Evolutionary conservation across 2,888 invertebrate species (phyloP).

Genomic region (Amphipyra berbera): DNA sequence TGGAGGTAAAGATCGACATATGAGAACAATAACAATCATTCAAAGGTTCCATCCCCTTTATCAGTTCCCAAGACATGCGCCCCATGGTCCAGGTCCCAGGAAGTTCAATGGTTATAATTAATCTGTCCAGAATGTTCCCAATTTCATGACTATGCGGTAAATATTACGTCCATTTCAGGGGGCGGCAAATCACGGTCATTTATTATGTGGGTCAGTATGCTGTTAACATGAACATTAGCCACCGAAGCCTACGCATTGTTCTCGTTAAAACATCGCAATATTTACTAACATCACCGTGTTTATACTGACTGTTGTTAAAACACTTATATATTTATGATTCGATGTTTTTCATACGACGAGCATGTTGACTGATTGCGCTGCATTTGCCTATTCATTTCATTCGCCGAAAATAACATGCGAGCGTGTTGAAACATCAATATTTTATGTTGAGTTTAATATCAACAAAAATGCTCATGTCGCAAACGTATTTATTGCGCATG

Average conservation of each 20-base stretch:
- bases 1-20: no score
- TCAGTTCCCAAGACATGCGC: no score
- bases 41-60: no score
- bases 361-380: constrained; percentile 56
- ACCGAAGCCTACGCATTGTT: constrained; percentile 74
- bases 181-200: constrained; percentile 50
- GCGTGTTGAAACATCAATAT: constrained; percentile 56
- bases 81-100: background rate
- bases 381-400: constrained; percentile 55
- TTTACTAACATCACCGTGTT: constrained; percentile 67
- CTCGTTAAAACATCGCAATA: constrained; percentile 73
- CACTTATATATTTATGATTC: constrained; percentile 63
- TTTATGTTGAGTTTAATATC: constrained; percentile 48
- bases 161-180: constrained; percentile 34
- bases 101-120: background rate
- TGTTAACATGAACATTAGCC: constrained; percentile 56
- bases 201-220: constrained; percentile 57
- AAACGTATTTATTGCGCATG: constrained; percentile 24
- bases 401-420: constrained; percentile 55
- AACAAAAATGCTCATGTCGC: constrained; percentile 35
- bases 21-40: no score
- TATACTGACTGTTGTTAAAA: constrained; percentile 62
- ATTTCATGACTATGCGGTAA: background rate
- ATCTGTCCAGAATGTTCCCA: background rate
- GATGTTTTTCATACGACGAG: constrained; percentile 57